Conservation (phyloP, 2,113 vertebrate species). For the Caloenas nicobarica region DNA sequence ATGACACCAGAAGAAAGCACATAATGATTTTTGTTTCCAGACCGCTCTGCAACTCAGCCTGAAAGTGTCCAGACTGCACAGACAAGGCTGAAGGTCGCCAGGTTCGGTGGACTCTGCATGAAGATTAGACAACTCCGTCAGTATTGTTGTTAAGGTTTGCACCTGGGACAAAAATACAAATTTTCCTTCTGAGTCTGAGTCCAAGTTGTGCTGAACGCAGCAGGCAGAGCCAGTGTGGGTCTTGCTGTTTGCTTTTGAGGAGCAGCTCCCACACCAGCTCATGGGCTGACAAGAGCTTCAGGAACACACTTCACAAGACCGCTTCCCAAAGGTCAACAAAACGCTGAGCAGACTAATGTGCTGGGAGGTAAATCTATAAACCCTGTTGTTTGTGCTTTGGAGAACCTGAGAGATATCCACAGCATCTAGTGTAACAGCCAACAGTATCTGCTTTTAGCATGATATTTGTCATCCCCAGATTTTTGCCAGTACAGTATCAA, state of each 20-base stretch:
- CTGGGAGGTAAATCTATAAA: not conserved
- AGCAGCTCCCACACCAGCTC: not conserved
- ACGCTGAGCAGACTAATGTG: not conserved
- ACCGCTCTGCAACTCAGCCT: fast-evolving
- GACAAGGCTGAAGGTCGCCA: not conserved
- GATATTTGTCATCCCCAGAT: too few species aligned
- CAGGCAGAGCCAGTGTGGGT: not conserved
- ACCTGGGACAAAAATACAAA: not conserved
- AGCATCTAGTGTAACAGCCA: not conserved
- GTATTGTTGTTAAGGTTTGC: not conserved
- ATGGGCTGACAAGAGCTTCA: not conserved
- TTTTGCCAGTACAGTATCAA: not conserved
- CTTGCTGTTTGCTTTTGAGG: not conserved
- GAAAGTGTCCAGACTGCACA: not conserved
- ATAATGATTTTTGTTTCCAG: not conserved
- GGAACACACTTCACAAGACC: not conserved
- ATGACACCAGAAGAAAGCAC: not conserved
- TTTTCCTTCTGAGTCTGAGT: not conserved
- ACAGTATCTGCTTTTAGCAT: not conserved
- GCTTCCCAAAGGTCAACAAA: not conserved
- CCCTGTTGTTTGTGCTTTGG: not conserved
- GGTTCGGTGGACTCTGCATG: not conserved
- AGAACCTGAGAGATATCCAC: not conserved
- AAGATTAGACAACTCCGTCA: not conserved
- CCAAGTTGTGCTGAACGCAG: not conserved